These are phyloP conservation scores for Laspeyria flexula DNA, from an alignment of 2,888 invertebrate genomes.

Conservation along the genomic window DNA sequence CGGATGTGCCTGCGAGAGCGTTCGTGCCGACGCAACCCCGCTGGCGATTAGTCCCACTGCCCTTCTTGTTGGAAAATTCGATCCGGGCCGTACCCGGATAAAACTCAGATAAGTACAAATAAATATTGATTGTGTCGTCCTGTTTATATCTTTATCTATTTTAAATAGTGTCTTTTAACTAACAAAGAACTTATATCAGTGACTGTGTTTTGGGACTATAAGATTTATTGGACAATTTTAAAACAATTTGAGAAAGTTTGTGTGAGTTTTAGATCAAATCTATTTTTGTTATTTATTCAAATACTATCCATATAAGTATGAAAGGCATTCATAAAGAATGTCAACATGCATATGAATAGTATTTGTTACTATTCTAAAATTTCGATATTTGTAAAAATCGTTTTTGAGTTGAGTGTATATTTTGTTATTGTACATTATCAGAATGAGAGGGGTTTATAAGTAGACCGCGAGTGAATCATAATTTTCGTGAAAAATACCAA, in stretches of 20 bases:
- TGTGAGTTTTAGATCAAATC: not conserved
- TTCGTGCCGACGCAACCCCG: constrained; percentile 75
- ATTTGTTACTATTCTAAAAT: not conserved
- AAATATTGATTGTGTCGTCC: constrained; percentile 39
- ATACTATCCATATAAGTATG: not conserved
- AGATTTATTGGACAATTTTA: not conserved
- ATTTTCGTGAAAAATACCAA: too few relatives aligned
- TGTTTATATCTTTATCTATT: constrained; percentile 29
- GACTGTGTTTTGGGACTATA: not conserved
- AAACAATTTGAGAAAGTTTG: not conserved
- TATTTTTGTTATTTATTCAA: not conserved
- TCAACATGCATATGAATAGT: not conserved
- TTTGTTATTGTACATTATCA: too few relatives aligned
- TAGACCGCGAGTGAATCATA: too few relatives aligned
- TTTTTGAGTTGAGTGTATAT: too few relatives aligned
- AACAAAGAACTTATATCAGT: not conserved
- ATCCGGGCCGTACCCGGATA: constrained; percentile 59
- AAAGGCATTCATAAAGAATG: not conserved
- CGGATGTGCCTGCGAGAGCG: constrained; percentile 64
- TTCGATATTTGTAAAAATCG: too few relatives aligned
- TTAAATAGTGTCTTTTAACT: constrained; percentile 1
- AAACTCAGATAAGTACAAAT: constrained; percentile 69
- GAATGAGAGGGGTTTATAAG: too few relatives aligned
- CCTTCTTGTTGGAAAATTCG: constrained; percentile 63
- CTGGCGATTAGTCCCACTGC: constrained; percentile 76